Conservation (phyloP, 2,888 invertebrate species). For the Cerastis rubricosa region DNA sequence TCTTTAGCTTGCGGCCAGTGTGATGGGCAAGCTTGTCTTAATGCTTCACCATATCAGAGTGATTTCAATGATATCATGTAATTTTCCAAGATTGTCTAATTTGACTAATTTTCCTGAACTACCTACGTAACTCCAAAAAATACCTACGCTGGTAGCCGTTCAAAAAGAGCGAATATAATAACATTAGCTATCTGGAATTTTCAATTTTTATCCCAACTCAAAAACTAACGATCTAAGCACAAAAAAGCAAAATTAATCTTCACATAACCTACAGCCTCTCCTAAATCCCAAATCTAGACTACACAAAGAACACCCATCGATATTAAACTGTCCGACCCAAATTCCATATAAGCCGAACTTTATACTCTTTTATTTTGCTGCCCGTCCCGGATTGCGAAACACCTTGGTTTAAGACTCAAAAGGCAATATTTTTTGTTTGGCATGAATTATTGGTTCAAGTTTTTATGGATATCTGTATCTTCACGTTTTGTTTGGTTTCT, state of each 20-base stretch:
- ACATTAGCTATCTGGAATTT: too few relatives aligned
- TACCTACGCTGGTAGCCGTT: too few relatives aligned
- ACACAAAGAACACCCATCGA: constrained; percentile 17
- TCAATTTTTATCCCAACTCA: too few relatives aligned
- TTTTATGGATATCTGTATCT: constrained; percentile 5
- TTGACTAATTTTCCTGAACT: too few relatives aligned
- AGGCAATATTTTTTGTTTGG: constrained; percentile 43
- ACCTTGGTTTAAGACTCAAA: constrained; percentile 39
- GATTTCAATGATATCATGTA: too few relatives aligned
- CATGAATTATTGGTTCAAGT: constrained; percentile 45
- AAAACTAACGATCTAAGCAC: too few relatives aligned
- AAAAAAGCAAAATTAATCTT: not conserved
- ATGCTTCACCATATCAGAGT: too few relatives aligned
- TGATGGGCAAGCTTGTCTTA: too few relatives aligned
- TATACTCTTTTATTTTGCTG: constrained; percentile 56
- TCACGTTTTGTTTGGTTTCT: not conserved
- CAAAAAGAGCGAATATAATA: too few relatives aligned
- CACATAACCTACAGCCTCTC: not conserved
- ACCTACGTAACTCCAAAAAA: too few relatives aligned
- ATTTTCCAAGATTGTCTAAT: too few relatives aligned
- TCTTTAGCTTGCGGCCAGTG: too few relatives aligned
- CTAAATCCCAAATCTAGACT: not conserved
- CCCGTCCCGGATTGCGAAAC: constrained; percentile 51
- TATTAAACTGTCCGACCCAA: constrained; percentile 39
- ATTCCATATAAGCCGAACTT: constrained; percentile 52